These are phyloP conservation scores for Phortica variegata DNA, from an alignment of 1,140 invertebrate genomes.

Conservation along the genomic window DNA sequence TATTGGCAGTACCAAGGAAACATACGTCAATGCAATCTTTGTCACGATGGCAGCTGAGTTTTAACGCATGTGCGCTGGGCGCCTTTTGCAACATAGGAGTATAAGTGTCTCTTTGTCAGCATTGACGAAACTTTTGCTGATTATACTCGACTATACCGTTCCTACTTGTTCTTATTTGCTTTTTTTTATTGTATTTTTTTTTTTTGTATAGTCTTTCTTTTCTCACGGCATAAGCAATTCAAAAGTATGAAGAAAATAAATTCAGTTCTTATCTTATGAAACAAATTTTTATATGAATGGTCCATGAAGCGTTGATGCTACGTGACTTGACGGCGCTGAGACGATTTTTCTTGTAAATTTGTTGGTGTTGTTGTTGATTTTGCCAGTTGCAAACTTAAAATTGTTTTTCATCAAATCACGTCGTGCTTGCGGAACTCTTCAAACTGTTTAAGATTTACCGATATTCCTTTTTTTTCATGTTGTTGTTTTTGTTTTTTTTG, in stretches of 20 bases:
- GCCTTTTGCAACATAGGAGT: constrained; percentile 13
- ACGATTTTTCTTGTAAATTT: constrained; percentile 38
- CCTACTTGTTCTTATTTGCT: no score
- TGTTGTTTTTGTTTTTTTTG: no score
- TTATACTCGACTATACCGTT: no score
- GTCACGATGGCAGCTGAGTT: no score
- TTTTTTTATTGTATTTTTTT: no score
- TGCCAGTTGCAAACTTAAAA: constrained; percentile 14
- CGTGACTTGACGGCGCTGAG: constrained; percentile 49
- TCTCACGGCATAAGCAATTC: no score
- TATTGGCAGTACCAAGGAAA: no score
- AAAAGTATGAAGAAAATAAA: constrained; percentile 12
- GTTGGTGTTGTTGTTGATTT: constrained; percentile 12
- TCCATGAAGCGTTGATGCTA: constrained; percentile 43
- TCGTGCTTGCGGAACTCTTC: constrained; percentile 41
- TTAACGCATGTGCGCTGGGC: no score
- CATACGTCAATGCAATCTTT: no score
- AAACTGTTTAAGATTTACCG: constrained; percentile 41
- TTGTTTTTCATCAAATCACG: constrained; percentile 46
- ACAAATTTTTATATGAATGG: constrained; percentile 54
- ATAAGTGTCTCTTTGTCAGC: neutral
- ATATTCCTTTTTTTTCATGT: neutral
- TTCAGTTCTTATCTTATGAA: constrained; percentile 40
- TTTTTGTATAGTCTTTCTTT: no score
- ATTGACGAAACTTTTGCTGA: no score